Evolutionary conservation across 1,140 invertebrate species (phyloP), one percentile per base, ranked within the genome.

Genomic region (Brachionus asplanchnoidis): DNA sequence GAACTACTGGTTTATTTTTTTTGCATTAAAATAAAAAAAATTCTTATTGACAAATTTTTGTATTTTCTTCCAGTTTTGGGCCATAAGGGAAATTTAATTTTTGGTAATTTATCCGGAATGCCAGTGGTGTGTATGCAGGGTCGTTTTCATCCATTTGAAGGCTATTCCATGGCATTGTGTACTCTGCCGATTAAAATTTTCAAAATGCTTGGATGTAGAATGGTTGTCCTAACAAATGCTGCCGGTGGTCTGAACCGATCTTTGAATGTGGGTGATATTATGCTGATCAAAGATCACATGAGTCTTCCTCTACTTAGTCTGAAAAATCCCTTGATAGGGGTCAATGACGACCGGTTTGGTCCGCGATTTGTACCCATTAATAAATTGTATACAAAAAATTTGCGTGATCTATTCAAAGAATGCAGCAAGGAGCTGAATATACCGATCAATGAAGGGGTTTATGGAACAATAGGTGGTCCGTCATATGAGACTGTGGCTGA

Each of bases 271-370:
- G 97, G 97, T 5, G 97, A 99, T 89, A 93, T 98, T 26, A 97
- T 98, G 95, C 91, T 99, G 26, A 94, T 99, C 82, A 95, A 95
- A 87, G 97, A 99, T 90, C 97, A 99, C 88, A 93, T 99, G 73
- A 77, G 73, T 84, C 97, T 97, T 88, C 56, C 79, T 1, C 28
- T 82, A 4, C 56, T 82, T 26, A 94, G 94, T 20, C 96, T 96
- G 1, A 95, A 96, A 88, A 96, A 95, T 87, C 95, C 97, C 1
- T 91, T 98, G 4, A 93, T 94, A 88, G 97, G 97, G 60, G 93
- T 93, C 0, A 98, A 98, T 88, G 97, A 99, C 88, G 94, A 95
- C 84, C 94, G 94, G 87, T 98, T 97, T 89, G 97, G 97, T 3
- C 93, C 94, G 0, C 92, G 97, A 78, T 98, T 99, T 88, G 94